Evolutionary conservation across 2,888 invertebrate genomes (phyloP), one percentile per base, ranked within the genome.

Genomic region (Synergus gifuensis): DNA sequence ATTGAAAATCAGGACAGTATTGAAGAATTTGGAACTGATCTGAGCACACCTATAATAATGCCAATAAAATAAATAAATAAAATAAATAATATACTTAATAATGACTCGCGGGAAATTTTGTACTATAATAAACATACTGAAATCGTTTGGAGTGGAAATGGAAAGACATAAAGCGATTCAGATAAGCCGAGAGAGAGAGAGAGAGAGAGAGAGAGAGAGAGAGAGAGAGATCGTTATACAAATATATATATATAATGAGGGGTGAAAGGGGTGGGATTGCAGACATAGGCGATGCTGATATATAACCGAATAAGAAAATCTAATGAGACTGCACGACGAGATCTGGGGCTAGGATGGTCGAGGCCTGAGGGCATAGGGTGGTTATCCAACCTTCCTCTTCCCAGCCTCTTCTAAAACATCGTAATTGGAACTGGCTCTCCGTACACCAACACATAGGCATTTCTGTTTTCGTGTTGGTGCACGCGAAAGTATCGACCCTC

Each of bases 371-470:
- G 81, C 83, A 79, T 80, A 78, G 81, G 83, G 84, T 76, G 69
- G 81, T 81, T 78, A 80, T 78, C 80, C 73, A 82, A 76, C 79
- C 69, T 77, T 83, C 83, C 78, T 82, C 82, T 79, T 82, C 82
- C 82, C 81, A 82, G 80, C 78, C 82, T 83, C 76, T 81, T 84
- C 85, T 85, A 69, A 86, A 87, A 86, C 85, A 85, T 85, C 85
- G 87, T 87, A 87, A 87, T 87, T 87, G 87, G 86, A 87, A 82
- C 83, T 83, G 81, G 82, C 85, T 85, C 83, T 69, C 28, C 36
- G 49, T 49, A 69, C 28, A 69, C 69, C 69, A 69, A 69, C 69
- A 69, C 69, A 3, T 49, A 49, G 69, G 69, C 46, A 49, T 69
- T 22, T 69, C 28, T 49, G 16, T 49, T 9, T 46, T 69, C 28